These are phyloP conservation scores for Potamilus streckersoni DNA, from an alignment of 1,140 invertebrate species.

Conservation along the genomic window DNA sequence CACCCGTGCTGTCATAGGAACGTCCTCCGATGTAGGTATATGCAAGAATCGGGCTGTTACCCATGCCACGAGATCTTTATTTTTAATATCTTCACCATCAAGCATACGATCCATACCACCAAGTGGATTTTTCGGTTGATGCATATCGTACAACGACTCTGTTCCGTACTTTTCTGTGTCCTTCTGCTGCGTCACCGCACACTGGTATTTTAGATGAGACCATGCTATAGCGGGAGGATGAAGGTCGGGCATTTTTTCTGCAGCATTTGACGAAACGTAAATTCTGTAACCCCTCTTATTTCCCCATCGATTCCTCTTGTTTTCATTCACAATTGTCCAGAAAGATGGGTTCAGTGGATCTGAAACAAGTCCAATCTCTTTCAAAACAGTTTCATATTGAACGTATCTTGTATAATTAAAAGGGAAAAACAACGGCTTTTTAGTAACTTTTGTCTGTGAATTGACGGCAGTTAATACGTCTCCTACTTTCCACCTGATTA, in stretches of 20 bases:
- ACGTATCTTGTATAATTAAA: slow-evolving; percentile 19
- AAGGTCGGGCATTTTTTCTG: slow-evolving; percentile 16
- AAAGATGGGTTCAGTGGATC: slow-evolving; percentile 17
- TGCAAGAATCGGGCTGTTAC: slow-evolving; percentile 28
- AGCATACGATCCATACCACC: slow-evolving; percentile 20
- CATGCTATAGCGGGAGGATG: slow-evolving; percentile 21
- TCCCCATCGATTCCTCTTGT: slow-evolving; percentile 20
- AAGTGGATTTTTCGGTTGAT: slow-evolving; percentile 7
- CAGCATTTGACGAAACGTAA: slow-evolving; percentile 7
- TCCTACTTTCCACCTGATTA: slow-evolving; percentile 13
- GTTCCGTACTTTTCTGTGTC: slow-evolving; percentile 16
- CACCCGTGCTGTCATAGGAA: slow-evolving; percentile 28
- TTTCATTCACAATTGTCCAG: slow-evolving; percentile 25
- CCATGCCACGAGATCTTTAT: slow-evolving; percentile 30
- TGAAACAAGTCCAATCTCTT: slow-evolving; percentile 11
- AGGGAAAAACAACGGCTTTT: slow-evolving; percentile 4
- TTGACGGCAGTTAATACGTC: slow-evolving; percentile 5
- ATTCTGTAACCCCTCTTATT: slow-evolving; percentile 15
- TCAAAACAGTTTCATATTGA: slow-evolving; percentile 5
- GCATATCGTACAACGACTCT: slow-evolving; percentile 22
- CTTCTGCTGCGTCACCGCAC: slow-evolving; percentile 27
- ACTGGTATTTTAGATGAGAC: slow-evolving; percentile 16
- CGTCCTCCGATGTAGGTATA: slow-evolving; percentile 29
- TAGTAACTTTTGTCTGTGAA: slow-evolving; percentile 10
- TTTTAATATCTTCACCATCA: slow-evolving; percentile 15